Conservation (phyloP, 2,797 vertebrate species). For the Gallinago nigripennis region DNA sequence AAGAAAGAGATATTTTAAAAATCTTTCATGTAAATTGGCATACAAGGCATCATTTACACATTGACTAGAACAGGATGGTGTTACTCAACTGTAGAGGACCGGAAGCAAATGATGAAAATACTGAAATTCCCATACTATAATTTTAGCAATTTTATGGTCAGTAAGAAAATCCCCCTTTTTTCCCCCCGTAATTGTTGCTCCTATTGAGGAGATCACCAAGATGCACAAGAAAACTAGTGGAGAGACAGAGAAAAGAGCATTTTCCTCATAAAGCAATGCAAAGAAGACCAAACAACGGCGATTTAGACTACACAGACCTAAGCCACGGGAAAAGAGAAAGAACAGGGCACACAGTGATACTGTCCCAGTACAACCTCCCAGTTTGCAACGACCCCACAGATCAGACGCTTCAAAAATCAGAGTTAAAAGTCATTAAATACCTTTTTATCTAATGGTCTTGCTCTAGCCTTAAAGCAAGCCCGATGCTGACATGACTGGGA, state of each 20-base stretch:
- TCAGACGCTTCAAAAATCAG: background rate
- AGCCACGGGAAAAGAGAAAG: background rate
- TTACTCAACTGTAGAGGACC: background rate
- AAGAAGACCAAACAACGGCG: background rate
- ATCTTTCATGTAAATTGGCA: background rate
- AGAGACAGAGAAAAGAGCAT: background rate
- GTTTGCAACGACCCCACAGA: background rate
- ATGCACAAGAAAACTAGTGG: background rate
- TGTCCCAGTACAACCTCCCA: background rate
- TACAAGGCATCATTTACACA: background rate
- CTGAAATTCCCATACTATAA: background rate
- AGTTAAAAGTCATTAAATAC: background rate
- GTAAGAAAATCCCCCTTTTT: background rate
- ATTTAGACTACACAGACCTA: background rate
- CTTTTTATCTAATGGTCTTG: background rate
- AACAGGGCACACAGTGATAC: background rate
- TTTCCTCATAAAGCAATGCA: background rate
- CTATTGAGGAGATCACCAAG: background rate
- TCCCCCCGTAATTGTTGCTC: background rate
- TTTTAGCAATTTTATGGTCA: background rate
- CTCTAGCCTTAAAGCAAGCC: background rate
- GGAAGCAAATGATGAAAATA: background rate
- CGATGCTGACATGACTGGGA: background rate
- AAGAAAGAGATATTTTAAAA: background rate
- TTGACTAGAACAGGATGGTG: fast-evolving